These are phyloP conservation scores for Lagocephalus sceleratus DNA, from an alignment of 2,797 vertebrate genomes.

Conservation along the genomic window DNA sequence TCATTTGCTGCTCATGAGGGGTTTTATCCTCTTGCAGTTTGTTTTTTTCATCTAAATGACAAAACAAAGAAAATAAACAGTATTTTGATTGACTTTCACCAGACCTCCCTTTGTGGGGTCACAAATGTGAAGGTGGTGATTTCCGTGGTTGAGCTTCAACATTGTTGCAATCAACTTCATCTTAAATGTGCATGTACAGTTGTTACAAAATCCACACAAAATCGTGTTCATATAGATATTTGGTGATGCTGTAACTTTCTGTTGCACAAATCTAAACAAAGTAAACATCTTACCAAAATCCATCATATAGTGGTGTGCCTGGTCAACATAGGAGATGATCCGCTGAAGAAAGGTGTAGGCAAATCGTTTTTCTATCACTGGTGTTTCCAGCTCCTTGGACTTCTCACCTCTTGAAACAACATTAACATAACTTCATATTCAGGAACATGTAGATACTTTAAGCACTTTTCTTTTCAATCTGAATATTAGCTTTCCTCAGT, in stretches of 20 bases:
- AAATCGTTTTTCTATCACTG: conserved; percentile 93
- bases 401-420: conserved; percentile 80
- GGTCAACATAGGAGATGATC: conserved; percentile 90
- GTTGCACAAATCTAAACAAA: background rate
- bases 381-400: conserved; percentile 89
- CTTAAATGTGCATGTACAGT: no score
- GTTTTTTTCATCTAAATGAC: conserved; percentile 78
- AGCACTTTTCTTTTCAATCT: background rate
- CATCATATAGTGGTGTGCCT: conserved; percentile 90
- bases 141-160: no score
- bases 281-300: conserved; percentile 81
- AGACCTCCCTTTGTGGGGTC: background rate
- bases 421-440: conserved; percentile 1
- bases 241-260: no score
- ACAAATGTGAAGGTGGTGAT: no score
- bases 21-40: conserved; percentile 84
- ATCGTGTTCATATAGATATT: no score
- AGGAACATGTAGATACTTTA: background rate
- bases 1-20: conserved; percentile 92
- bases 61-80: conserved; percentile 1
- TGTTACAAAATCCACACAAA: no score
- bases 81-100: background rate
- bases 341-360: conserved; percentile 94
- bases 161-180: no score
- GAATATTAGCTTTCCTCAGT: no score